A percentile compares a stretch with the other conserved stretches of the same genome.
phyloP scores from a whole-genome alignment of 2,888 invertebrate species.

The Lasioglossum malachurum region DNA sequence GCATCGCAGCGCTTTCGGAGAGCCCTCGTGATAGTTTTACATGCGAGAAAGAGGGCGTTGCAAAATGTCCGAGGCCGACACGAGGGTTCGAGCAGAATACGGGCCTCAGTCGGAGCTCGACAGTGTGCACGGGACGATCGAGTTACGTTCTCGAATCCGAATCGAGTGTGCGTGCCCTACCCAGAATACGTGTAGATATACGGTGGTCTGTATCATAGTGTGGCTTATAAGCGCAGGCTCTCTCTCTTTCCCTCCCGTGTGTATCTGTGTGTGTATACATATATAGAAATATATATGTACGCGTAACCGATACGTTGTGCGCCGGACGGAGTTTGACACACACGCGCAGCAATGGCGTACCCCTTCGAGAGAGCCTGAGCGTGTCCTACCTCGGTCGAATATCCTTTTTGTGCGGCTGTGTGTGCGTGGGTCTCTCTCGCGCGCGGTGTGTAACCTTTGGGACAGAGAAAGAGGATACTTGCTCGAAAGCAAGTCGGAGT shows the following conservation, averaged over 20 bases:
- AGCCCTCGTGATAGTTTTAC: constrained; percentile 4
- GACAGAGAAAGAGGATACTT: neutral
- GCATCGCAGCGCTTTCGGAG: constrained; percentile 16
- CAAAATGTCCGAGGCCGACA: constrained; percentile 45
- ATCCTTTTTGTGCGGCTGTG: constrained; percentile 48
- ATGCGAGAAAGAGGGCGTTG: constrained; percentile 61
- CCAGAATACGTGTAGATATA: constrained; percentile 28
- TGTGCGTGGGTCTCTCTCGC: constrained; percentile 6
- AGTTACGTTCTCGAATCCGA: constrained; percentile 36
- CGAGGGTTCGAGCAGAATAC: constrained; percentile 57
- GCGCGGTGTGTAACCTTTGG: neutral
- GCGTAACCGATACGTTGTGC: constrained; percentile 55
- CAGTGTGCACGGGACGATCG: constrained; percentile 71
- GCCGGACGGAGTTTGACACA: constrained; percentile 58
- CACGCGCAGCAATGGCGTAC: constrained; percentile 65
- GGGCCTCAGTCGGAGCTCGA: constrained; percentile 73
- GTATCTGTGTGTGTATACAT: neutral
- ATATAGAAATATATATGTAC: constrained; percentile 22
- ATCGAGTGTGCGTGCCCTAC: constrained; percentile 36
- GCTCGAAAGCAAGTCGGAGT: neutral
- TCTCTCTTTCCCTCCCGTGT: neutral
- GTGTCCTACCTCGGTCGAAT: constrained; percentile 43
- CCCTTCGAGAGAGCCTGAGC: constrained; percentile 49
- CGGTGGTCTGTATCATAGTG: constrained; percentile 30
- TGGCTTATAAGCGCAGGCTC: constrained; percentile 54